Conservation (phyloP, 2,888 invertebrate species). For the Acronicta leporina region DNA sequence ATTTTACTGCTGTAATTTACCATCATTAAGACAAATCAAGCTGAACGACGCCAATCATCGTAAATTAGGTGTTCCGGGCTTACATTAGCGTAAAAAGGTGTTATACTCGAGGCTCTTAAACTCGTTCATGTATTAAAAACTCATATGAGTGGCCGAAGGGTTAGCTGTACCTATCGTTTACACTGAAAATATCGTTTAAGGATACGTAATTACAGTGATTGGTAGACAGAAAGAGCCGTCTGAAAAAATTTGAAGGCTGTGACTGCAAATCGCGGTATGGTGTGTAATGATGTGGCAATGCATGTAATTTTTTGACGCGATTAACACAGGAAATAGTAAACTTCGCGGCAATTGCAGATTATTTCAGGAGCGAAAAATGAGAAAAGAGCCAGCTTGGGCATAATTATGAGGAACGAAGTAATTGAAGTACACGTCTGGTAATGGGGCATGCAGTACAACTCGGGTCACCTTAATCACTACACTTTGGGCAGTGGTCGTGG, state of each 20-base stretch:
- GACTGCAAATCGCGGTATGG: conserved; percentile 26
- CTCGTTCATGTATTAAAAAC: conserved; percentile 72
- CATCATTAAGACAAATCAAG: conserved; percentile 84
- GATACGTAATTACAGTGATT: conserved; percentile 61
- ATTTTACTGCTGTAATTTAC: conserved; percentile 80
- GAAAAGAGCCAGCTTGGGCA: conserved; percentile 6
- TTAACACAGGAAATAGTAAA: conserved; percentile 18
- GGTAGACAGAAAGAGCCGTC: conserved; percentile 51
- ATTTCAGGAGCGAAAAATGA: conserved; percentile 14
- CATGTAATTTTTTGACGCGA: conserved; percentile 20
- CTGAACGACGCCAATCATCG: conserved; percentile 78
- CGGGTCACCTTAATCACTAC: background rate
- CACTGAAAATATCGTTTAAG: conserved; percentile 72
- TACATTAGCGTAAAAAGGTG: conserved; percentile 82
- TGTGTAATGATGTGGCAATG: conserved; percentile 10
- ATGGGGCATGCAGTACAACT: background rate
- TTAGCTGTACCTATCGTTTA: conserved; percentile 73
- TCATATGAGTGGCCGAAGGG: conserved; percentile 62
- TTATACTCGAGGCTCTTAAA: conserved; percentile 71
- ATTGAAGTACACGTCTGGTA: background rate
- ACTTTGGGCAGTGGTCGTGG: conserved; percentile 1
- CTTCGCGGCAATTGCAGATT: background rate
- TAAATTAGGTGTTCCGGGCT: conserved; percentile 81
- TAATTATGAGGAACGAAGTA: conserved; percentile 10
- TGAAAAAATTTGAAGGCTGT: conserved; percentile 45